Conservation (phyloP, 1,140 invertebrate genomes). For the Teleogryllus occipitalis region DNA sequence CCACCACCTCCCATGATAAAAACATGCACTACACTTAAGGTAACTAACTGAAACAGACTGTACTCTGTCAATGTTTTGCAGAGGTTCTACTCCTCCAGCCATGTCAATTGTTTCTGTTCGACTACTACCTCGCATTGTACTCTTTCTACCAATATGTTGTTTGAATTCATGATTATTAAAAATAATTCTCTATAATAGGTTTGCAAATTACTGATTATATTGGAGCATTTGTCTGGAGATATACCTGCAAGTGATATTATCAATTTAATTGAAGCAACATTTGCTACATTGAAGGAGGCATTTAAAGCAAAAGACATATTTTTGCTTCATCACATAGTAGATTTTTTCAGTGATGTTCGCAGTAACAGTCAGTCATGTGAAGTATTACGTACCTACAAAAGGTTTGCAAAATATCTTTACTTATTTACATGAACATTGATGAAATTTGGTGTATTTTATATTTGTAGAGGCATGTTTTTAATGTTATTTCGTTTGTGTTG, state of each 20-base stretch:
- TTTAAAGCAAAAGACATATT: conserved; percentile 39
- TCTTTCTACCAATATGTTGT: too few species aligned
- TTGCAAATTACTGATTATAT: conserved; percentile 46
- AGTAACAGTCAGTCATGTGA: conserved; percentile 33
- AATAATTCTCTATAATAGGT: conserved; percentile 29
- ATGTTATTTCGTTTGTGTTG: not conserved
- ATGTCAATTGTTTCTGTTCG: too few species aligned
- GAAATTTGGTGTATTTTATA: not conserved
- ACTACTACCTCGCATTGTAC: too few species aligned
- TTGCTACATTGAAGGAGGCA: conserved; percentile 39
- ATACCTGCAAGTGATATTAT: conserved; percentile 41
- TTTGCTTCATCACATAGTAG: conserved; percentile 42
- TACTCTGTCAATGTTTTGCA: too few species aligned
- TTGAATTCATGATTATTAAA: not conserved
- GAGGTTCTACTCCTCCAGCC: too few species aligned
- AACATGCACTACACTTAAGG: too few species aligned
- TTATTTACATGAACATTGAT: not conserved
- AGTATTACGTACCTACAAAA: conserved; percentile 30
- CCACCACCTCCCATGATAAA: too few species aligned
- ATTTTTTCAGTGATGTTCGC: conserved; percentile 46
- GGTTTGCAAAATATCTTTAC: conserved; percentile 25
- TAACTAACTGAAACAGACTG: too few species aligned
- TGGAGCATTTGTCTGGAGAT: conserved; percentile 42
- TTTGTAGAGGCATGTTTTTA: not conserved
- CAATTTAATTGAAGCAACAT: conserved; percentile 42